Evolutionary conservation across 1,140 invertebrate genomes (phyloP).

Genomic region (Aporrectodea caliginosa): DNA sequence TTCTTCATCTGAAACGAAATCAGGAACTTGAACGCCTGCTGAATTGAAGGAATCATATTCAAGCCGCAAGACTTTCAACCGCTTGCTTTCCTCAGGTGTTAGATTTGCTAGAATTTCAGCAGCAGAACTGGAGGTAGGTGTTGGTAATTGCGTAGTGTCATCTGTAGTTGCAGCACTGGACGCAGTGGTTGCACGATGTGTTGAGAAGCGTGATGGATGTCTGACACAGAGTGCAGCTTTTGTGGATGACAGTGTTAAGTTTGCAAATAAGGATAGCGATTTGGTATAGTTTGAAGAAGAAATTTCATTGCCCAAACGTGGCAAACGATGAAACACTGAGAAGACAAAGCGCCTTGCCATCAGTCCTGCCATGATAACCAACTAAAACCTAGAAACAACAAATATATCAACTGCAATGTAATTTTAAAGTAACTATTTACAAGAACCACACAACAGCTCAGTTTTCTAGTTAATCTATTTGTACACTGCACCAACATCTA

Average conservation of each 20-base stretch:
- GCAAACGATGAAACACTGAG: background rate
- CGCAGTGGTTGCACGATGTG: background rate
- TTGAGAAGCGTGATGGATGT: background rate
- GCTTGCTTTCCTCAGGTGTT: slow-evolving; percentile 20
- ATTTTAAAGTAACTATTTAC: no score
- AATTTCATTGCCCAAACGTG: no score
- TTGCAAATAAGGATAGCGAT: background rate
- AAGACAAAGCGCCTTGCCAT: background rate
- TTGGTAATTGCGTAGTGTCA: no score
- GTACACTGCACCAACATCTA: no score
- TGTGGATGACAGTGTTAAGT: background rate
- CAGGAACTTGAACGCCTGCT: slow-evolving; percentile 7
- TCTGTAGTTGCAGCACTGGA: background rate
- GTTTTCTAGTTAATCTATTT: no score
- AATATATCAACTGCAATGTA: no score
- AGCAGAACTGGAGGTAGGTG: no score
- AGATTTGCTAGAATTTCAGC: background rate
- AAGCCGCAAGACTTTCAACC: slow-evolving; percentile 17
- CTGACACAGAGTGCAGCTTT: background rate
- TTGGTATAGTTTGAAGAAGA: no score
- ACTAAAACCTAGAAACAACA: no score
- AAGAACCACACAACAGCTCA: no score
- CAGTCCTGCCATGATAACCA: slow-evolving; percentile 16
- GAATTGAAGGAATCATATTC: slow-evolving; percentile 22
- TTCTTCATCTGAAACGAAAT: slow-evolving; percentile 16